Percentiles rank a stretch among this genome's conserved stretches.
Evolutionary conservation across 2,888 invertebrate genomes (phyloP).

Genomic region (Stenichneumon culpator): DNA sequence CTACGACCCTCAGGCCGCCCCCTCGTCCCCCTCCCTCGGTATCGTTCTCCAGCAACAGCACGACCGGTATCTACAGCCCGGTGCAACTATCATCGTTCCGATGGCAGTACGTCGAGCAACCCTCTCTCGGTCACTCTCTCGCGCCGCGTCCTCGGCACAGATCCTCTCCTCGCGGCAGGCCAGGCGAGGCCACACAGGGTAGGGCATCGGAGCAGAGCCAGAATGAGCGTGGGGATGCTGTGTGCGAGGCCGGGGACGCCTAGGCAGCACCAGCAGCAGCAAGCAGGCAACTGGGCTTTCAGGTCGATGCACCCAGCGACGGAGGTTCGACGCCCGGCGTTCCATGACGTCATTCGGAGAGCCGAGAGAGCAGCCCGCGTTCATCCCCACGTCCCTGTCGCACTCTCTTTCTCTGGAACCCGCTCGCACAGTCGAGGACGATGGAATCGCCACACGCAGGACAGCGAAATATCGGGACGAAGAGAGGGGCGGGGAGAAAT

Average conservation of each 20-base stretch:
- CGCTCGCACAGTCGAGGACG: constrained; percentile 29
- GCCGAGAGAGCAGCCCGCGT: constrained; percentile 54
- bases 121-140: constrained; percentile 59
- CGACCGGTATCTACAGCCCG: constrained; percentile 10
- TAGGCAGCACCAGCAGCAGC: constrained; percentile 71
- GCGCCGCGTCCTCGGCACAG: constrained; percentile 76
- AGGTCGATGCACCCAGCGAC: constrained; percentile 81
- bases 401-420: constrained; percentile 15
- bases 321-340: constrained; percentile 81
- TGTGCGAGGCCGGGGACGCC: constrained; percentile 72
- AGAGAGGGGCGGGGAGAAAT: constrained; percentile 39
- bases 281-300: constrained; percentile 79
- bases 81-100: constrained; percentile 30
- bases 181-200: constrained; percentile 45
- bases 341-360: constrained; percentile 82
- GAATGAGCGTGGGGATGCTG: constrained; percentile 61
- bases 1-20: constrained; percentile 73
- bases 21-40: constrained; percentile 74
- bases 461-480: constrained; percentile 58
- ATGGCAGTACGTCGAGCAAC: constrained; percentile 41
- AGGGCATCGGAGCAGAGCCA: constrained; percentile 41
- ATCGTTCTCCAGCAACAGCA: constrained; percentile 44
- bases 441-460: constrained; percentile 64
- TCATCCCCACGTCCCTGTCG: constrained; percentile 14
- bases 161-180: constrained; percentile 69